Evolutionary conservation across 2,113 vertebrate species (phyloP).

Genomic region (Corvus hawaiiensis): DNA sequence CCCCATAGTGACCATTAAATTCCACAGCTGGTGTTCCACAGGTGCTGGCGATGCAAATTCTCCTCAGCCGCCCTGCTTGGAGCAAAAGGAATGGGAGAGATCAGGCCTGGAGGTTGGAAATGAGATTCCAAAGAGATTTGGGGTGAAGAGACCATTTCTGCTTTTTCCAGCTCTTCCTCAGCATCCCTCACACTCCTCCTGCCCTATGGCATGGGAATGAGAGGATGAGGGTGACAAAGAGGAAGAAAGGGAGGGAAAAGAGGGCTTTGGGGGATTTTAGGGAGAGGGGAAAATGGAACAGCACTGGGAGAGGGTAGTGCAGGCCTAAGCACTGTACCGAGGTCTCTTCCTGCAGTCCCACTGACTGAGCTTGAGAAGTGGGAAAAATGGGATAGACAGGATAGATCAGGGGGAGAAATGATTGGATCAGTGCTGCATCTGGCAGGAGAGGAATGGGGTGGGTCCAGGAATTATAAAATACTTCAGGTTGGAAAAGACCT

Average conservation of each 20-base stretch:
- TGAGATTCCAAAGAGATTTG: neutral
- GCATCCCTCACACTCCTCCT: neutral
- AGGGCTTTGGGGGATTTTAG: neutral
- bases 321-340: rapidly evolving
- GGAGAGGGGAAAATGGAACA: neutral
- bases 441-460: neutral
- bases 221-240: neutral
- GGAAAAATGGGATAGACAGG: neutral
- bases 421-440: neutral
- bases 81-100: neutral
- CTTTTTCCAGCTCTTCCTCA: neutral
- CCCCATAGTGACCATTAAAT: slow-evolving; percentile 59
- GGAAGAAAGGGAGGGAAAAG: neutral
- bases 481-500: neutral
- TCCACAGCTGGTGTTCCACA: neutral
- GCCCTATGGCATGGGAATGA: neutral
- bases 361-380: neutral
- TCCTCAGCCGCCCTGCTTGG: neutral
- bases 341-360: neutral
- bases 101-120: neutral
- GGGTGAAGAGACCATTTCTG: rapidly evolving
- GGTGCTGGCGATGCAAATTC: slow-evolving; percentile 35
- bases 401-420: neutral
- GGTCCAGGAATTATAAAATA: neutral
- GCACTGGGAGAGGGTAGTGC: rapidly evolving